phyloP scores from a whole-genome alignment of 2,888 invertebrate species.

The Therioaphis trifolii region DNA sequence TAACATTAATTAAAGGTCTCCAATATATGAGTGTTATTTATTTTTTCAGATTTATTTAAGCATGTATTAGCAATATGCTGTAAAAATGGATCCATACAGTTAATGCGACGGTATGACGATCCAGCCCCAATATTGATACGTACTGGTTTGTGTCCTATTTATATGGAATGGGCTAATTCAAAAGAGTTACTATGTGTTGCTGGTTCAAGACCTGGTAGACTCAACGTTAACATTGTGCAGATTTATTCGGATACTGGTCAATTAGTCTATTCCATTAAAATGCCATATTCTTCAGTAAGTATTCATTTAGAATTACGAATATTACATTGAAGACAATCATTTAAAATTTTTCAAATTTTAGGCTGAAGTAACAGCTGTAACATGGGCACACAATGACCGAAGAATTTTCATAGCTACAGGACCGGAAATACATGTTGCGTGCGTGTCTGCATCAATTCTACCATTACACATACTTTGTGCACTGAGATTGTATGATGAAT shows the following conservation, averaged over 20 bases:
- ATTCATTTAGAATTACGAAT: conserved; percentile 1
- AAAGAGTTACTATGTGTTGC: conserved; percentile 92
- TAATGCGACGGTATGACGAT: conserved; percentile 93
- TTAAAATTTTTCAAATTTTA: conserved; percentile 68
- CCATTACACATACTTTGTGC: conserved; percentile 52
- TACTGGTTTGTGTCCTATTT: conserved; percentile 83
- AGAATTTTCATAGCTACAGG: conserved; percentile 94
- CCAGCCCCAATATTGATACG: conserved; percentile 87
- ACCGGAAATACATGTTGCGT: conserved; percentile 90
- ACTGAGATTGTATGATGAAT: conserved; percentile 49
- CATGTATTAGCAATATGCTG: conserved; percentile 89
- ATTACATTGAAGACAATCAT: no score
- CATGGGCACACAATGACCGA: conserved; percentile 98
- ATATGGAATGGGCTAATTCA: conserved; percentile 97
- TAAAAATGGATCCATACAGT: conserved; percentile 88
- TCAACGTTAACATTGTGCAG: conserved; percentile 85
- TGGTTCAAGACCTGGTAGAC: conserved; percentile 73
- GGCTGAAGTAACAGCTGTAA: conserved; percentile 90
- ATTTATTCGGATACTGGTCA: conserved; percentile 90
- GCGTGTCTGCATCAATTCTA: conserved; percentile 88
- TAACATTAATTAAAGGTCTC: not conserved
- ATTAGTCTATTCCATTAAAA: conserved; percentile 81
- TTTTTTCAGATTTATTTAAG: conserved; percentile 73
- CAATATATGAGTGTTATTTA: not conserved
- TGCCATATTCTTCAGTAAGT: conserved; percentile 81